phyloP scores from a whole-genome alignment of 2,113 vertebrate genomes.

The Trinectes maculatus region DNA sequence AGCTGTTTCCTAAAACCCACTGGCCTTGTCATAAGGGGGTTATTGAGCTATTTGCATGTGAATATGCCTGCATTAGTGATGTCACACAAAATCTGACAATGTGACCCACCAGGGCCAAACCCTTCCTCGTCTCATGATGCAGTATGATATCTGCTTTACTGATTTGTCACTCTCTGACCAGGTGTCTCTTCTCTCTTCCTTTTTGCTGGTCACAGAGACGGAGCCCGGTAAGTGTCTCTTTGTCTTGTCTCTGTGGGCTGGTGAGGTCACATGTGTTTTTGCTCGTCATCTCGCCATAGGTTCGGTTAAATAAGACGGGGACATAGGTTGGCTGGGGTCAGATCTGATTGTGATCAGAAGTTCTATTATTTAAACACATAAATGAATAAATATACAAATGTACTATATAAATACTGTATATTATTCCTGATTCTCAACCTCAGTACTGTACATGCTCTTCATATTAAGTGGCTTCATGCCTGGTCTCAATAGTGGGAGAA shows the following conservation, averaged over 20 bases:
- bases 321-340: not conserved
- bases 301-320: slow-evolving; percentile 14
- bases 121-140: slow-evolving; percentile 27
- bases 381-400: not conserved
- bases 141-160: slow-evolving; percentile 81
- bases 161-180: slow-evolving; percentile 96
- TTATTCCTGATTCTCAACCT: not conserved
- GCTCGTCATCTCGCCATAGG: slow-evolving; percentile 2
- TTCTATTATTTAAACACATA: not conserved
- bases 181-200: slow-evolving; percentile 98
- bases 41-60: not conserved
- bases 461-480: slow-evolving; percentile 13
- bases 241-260: not conserved
- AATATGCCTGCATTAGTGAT: not conserved
- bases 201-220: slow-evolving; percentile 99
- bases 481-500: slow-evolving; percentile 15
- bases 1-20: not conserved
- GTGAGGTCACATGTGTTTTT: slow-evolving; percentile 22
- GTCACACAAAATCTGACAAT: not conserved
- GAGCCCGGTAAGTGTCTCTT: slow-evolving; percentile 92
- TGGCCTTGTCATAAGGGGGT: not conserved
- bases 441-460: slow-evolving; percentile 20
- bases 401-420: not conserved
- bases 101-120: slow-evolving; percentile 5
- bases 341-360: not conserved